Conservation (phyloP, 2,797 vertebrate genomes). For the Notoglanidium macrostoma region DNA sequence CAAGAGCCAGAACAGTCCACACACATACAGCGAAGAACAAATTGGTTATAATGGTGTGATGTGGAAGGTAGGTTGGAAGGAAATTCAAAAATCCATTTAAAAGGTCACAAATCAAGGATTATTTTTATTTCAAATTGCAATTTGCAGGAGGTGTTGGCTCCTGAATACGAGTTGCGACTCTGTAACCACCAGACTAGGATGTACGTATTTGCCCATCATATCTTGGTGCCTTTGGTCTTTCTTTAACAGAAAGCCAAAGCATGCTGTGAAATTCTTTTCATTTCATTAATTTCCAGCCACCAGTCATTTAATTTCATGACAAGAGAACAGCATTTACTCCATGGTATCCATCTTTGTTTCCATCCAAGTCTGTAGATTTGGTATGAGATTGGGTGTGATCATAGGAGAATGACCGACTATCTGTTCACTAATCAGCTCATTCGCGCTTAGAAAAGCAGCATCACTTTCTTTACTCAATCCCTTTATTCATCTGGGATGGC, state of each 20-base stretch:
- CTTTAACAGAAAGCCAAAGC: background rate
- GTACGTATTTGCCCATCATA: background rate
- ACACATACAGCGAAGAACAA: background rate
- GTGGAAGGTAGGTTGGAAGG: background rate
- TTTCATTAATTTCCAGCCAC: background rate
- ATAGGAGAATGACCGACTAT: background rate
- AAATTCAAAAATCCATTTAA: background rate
- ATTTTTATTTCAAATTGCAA: background rate
- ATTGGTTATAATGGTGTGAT: background rate
- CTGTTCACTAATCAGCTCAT: background rate
- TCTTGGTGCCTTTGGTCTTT: background rate
- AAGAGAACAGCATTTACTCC: background rate
- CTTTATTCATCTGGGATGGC: background rate
- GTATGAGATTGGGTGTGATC: background rate
- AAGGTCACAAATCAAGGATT: background rate
- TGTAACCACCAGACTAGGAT: background rate
- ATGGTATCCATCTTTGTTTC: too few relatives aligned
- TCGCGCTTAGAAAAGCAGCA: background rate
- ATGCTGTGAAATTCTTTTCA: background rate
- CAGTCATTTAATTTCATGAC: background rate
- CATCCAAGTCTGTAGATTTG: background rate
- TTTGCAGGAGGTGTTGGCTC: background rate
- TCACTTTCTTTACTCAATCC: background rate
- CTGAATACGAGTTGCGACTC: background rate
- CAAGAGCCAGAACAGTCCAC: background rate